Evolutionary conservation across 2,113 vertebrate genomes (phyloP).

Genomic region (Euleptes europaea): DNA sequence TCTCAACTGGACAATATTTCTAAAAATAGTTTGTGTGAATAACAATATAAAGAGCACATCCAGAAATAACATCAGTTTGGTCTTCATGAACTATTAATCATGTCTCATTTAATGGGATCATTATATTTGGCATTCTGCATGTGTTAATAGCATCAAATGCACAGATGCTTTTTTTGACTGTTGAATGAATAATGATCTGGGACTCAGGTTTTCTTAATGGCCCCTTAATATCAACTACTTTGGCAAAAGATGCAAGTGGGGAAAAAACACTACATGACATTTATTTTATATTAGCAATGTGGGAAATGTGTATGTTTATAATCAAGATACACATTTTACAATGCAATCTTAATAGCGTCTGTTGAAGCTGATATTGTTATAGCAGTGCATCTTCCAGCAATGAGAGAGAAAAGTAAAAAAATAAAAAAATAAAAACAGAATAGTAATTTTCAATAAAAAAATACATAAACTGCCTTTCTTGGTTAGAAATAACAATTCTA

Average conservation of each 20-base stretch:
- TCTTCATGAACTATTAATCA: slow-evolving; percentile 76
- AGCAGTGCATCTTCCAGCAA: slow-evolving; percentile 49
- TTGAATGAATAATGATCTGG: slow-evolving; percentile 74
- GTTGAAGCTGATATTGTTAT: slow-evolving; percentile 63
- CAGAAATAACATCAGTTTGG: slow-evolving; percentile 71
- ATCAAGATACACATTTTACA: slow-evolving; percentile 71
- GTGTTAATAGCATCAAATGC: slow-evolving; percentile 73
- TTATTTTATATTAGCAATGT: slow-evolving; percentile 70
- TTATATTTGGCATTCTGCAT: slow-evolving; percentile 75
- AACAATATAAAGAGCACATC: slow-evolving; percentile 62
- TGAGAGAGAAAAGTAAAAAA: slow-evolving; percentile 41
- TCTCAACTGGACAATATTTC: slow-evolving; percentile 53
- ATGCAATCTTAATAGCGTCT: slow-evolving; percentile 58
- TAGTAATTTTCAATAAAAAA: slow-evolving; percentile 37
- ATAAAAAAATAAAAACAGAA: slow-evolving; percentile 19
- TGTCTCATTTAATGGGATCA: slow-evolving; percentile 75
- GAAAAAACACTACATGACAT: slow-evolving; percentile 58
- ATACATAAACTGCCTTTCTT: slow-evolving; percentile 36
- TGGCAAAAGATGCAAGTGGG: slow-evolving; percentile 58
- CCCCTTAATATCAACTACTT: slow-evolving; percentile 74
- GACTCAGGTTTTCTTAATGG: slow-evolving; percentile 73
- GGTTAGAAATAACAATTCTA: slow-evolving; percentile 31
- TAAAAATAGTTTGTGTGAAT: slow-evolving; percentile 43
- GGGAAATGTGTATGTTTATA: slow-evolving; percentile 67
- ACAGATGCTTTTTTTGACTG: slow-evolving; percentile 66